These are phyloP conservation scores for Rhizomys pruinosus DNA, from an alignment of 2,113 vertebrate genomes.

Conservation along the genomic window DNA sequence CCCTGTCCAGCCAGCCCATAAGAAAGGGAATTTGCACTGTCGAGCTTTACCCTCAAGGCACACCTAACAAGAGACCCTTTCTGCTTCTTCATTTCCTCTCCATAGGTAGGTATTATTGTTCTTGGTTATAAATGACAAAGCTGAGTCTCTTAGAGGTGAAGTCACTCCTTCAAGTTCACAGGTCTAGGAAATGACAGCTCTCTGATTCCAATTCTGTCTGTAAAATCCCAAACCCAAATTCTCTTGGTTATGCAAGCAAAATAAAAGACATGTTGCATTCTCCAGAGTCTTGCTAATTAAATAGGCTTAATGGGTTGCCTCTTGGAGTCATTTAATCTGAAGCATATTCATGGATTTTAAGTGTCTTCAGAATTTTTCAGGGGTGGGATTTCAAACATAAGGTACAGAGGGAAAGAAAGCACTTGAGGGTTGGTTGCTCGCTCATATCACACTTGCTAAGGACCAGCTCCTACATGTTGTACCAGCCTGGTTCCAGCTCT, in stretches of 20 bases:
- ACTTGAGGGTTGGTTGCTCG: background rate
- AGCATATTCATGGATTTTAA: background rate
- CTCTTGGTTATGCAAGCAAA: background rate
- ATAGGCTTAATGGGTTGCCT: conserved; percentile 39
- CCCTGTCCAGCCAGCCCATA: background rate
- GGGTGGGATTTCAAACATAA: background rate
- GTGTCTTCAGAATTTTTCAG: conserved; percentile 9
- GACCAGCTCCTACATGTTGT: background rate
- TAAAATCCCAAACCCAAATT: conserved; percentile 18
- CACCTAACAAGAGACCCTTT: background rate
- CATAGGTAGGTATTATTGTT: background rate
- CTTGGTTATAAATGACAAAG: background rate
- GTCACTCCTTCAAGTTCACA: background rate
- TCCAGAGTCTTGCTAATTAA: conserved; percentile 50
- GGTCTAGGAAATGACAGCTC: background rate
- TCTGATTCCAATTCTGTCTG: background rate
- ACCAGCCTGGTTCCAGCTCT: background rate
- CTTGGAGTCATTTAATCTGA: conserved; percentile 53
- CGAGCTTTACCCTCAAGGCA: background rate
- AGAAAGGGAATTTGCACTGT: background rate
- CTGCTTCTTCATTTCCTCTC: background rate
- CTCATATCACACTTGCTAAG: background rate
- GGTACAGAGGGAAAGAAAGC: background rate
- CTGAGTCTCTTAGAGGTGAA: background rate
- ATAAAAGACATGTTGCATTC: conserved; percentile 28